These are phyloP conservation scores for Agrochola litura DNA, from an alignment of 2,888 invertebrate species.

Conservation along the genomic window DNA sequence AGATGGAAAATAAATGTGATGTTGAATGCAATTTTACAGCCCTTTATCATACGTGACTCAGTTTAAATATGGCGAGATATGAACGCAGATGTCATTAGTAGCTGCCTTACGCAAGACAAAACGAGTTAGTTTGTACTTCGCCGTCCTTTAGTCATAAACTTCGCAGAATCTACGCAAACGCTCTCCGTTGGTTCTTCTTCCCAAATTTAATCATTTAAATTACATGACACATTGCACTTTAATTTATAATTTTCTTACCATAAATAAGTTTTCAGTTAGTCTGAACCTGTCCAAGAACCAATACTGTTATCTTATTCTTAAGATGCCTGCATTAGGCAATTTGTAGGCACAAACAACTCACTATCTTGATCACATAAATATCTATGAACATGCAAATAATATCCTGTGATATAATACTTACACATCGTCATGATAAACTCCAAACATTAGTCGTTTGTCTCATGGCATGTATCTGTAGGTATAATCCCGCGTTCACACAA, in stretches of 20 bases:
- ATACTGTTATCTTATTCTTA: neutral
- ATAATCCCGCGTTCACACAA: neutral
- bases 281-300: neutral
- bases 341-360: neutral
- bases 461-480: neutral
- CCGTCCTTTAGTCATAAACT: neutral
- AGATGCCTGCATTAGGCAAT: neutral
- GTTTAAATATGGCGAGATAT: neutral
- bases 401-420: neutral
- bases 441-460: neutral
- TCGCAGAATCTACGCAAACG: neutral
- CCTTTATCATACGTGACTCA: neutral
- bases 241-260: neutral
- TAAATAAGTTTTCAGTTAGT: too few relatives aligned
- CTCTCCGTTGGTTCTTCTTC: neutral
- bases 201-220: neutral
- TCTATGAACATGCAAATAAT: slow-evolving; percentile 9
- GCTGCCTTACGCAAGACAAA: neutral
- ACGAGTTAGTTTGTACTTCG: neutral
- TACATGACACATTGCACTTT: neutral
- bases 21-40: neutral
- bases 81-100: neutral
- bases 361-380: neutral
- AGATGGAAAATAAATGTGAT: neutral
- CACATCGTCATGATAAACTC: neutral